Evolutionary conservation across 2,113 vertebrate species (phyloP).

Genomic region (Chloroceryle aenea): DNA sequence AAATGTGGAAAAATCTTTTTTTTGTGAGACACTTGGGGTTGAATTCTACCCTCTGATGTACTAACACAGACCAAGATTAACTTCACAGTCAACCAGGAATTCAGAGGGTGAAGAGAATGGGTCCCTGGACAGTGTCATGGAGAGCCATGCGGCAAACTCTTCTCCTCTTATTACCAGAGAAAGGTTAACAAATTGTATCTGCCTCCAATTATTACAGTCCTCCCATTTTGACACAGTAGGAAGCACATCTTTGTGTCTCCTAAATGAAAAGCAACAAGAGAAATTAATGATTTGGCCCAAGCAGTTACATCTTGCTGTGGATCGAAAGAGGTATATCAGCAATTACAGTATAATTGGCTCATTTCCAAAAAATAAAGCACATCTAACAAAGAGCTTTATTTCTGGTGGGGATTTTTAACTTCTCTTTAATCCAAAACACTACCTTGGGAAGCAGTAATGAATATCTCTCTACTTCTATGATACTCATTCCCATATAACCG

Average conservation of each 20-base stretch:
- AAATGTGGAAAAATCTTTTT: neutral
- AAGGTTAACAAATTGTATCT: neutral
- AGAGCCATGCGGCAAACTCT: neutral
- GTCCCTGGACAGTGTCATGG: neutral
- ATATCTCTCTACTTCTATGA: neutral
- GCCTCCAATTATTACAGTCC: neutral
- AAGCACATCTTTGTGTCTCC: neutral
- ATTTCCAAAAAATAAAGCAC: neutral
- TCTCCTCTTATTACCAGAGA: neutral
- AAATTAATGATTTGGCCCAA: neutral
- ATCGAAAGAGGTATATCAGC: neutral
- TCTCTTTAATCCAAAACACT: neutral
- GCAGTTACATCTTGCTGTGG: neutral
- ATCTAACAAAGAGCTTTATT: neutral
- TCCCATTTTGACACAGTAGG: neutral
- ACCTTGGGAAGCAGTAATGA: neutral
- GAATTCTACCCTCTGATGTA: neutral
- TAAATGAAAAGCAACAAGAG: neutral
- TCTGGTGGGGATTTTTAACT: neutral
- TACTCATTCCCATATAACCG: neutral
- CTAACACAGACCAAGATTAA: neutral
- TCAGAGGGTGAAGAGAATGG: neutral
- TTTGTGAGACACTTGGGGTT: neutral
- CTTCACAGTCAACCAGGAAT: neutral
- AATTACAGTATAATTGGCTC: neutral